Percentiles rank a stretch among this genome's conserved stretches.
Conservation (phyloP, 2,113 vertebrate genomes). For the Phylloscopus trochiloides region DNA sequence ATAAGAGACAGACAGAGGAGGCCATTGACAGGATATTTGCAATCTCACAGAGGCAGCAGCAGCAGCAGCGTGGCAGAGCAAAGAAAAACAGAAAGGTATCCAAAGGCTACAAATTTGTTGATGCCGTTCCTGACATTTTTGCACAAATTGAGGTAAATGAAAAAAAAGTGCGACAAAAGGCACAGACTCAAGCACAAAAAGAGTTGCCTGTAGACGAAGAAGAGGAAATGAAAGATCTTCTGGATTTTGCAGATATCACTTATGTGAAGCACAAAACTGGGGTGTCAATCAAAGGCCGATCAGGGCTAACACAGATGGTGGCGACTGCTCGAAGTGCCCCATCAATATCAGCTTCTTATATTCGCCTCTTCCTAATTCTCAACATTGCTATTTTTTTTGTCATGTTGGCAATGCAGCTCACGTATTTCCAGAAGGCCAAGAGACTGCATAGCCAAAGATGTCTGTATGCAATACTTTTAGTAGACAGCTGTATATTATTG, state of each 20-base stretch:
- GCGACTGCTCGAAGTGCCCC: slow-evolving; percentile 69
- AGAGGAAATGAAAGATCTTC: slow-evolving; percentile 85
- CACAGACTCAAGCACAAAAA: slow-evolving; percentile 82
- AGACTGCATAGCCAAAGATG: slow-evolving; percentile 89
- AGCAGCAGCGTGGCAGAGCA: slow-evolving; percentile 71
- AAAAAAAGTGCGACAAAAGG: slow-evolving; percentile 85
- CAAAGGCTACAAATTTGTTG: slow-evolving; percentile 83
- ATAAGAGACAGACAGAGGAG: slow-evolving; percentile 89
- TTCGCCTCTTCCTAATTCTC: slow-evolving; percentile 89
- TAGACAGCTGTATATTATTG: slow-evolving; percentile 91
- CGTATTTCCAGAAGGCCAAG: slow-evolving; percentile 85
- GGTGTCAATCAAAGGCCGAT: slow-evolving; percentile 68
- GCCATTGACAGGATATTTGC: slow-evolving; percentile 89
- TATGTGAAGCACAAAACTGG: slow-evolving; percentile 78
- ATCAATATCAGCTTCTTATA: slow-evolving; percentile 83
- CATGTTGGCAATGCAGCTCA: slow-evolving; percentile 89
- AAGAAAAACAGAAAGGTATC: slow-evolving; percentile 78
- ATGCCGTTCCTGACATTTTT: slow-evolving; percentile 89
- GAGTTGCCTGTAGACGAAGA: slow-evolving; percentile 87
- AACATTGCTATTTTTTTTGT: slow-evolving; percentile 95
- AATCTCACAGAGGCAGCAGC: slow-evolving; percentile 78
- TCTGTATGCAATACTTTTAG: slow-evolving; percentile 88
- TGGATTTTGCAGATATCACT: slow-evolving; percentile 85
- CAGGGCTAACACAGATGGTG: slow-evolving; percentile 77
- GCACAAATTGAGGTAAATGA: slow-evolving; percentile 92